Conservation (phyloP, 2,797 vertebrate genomes). For the Cottoperca gobio region DNA sequence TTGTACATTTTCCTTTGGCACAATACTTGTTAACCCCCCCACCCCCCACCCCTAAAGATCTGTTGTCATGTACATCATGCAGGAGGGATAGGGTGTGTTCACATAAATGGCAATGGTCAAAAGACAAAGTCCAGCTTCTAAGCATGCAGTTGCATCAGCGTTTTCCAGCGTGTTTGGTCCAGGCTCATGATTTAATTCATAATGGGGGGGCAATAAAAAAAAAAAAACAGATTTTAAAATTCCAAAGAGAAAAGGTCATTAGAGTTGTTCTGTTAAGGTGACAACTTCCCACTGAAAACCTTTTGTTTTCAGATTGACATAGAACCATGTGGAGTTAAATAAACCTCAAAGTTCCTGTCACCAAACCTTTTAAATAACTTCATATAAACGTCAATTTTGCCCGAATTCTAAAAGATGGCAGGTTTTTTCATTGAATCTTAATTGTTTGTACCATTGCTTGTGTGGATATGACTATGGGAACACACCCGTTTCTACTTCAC, state of each 20-base stretch:
- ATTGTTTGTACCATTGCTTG: slow-evolving; percentile 44
- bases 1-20: slow-evolving; percentile 85
- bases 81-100: slow-evolving; percentile 70
- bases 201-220: too few species aligned
- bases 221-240: slow-evolving; percentile 25
- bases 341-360: slow-evolving; percentile 11
- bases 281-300: slow-evolving; percentile 18
- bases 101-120: slow-evolving; percentile 51
- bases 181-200: slow-evolving; percentile 22
- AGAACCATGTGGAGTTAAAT: slow-evolving; percentile 1
- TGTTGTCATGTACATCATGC: slow-evolving; percentile 72
- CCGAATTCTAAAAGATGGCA: slow-evolving; percentile 3
- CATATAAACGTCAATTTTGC: background rate
- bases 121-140: slow-evolving; percentile 24
- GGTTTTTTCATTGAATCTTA: background rate
- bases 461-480: slow-evolving; percentile 64
- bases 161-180: slow-evolving; percentile 56
- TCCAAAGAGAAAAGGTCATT: slow-evolving; percentile 12
- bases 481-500: slow-evolving; percentile 72
- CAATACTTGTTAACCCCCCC: slow-evolving; percentile 69
- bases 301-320: slow-evolving; percentile 29
- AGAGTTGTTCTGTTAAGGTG: slow-evolving; percentile 29
- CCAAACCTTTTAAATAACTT: background rate
- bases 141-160: slow-evolving; percentile 39
- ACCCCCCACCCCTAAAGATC: slow-evolving; percentile 53